Percentiles rank a stretch among this genome's conserved stretches.
Conservation (phyloP, 1,140 invertebrate genomes). For the Grapholita molesta region DNA sequence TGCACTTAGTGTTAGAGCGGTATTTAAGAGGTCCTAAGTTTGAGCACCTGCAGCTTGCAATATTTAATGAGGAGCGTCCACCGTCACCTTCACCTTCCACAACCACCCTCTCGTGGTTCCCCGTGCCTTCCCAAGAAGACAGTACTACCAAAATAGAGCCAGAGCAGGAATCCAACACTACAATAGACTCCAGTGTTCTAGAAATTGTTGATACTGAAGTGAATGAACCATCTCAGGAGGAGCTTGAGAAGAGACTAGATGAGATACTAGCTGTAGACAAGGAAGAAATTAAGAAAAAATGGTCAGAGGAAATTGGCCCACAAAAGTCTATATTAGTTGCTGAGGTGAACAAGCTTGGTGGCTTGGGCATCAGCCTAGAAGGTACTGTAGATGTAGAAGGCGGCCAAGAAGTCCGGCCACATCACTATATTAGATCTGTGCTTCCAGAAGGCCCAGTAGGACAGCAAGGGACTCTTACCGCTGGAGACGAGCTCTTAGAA, state of each 20-base stretch:
- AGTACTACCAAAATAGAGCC: conserved; percentile 80
- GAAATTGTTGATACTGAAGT: conserved; percentile 67
- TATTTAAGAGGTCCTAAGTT: conserved; percentile 93
- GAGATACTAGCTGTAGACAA: conserved; percentile 76
- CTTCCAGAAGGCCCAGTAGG: conserved; percentile 93
- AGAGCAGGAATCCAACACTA: conserved; percentile 82
- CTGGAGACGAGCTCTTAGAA: conserved; percentile 94
- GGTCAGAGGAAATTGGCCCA: conserved; percentile 84
- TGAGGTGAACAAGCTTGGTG: conserved; percentile 90
- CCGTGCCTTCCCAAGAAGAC: conserved; percentile 80
- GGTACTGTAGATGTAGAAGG: conserved; percentile 94
- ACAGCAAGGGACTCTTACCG: conserved; percentile 85
- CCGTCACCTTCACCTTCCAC: conserved; percentile 84
- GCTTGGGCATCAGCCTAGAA: conserved; percentile 94
- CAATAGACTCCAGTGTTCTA: conserved; percentile 80
- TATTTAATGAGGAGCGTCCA: conserved; percentile 84
- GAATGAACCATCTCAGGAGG: conserved; percentile 77
- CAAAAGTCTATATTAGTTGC: conserved; percentile 88
- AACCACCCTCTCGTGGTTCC: conserved; percentile 86
- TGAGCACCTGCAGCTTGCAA: conserved; percentile 92
- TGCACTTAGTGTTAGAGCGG: conserved; percentile 89
- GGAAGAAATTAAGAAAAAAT: conserved; percentile 81
- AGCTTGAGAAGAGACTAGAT: conserved; percentile 78
- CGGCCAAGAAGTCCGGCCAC: conserved; percentile 88
- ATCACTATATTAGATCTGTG: conserved; percentile 93